Base-by-base conservation (phyloP, 2,888 invertebrate genomes). In the Ferrisia virgata region DNA sequence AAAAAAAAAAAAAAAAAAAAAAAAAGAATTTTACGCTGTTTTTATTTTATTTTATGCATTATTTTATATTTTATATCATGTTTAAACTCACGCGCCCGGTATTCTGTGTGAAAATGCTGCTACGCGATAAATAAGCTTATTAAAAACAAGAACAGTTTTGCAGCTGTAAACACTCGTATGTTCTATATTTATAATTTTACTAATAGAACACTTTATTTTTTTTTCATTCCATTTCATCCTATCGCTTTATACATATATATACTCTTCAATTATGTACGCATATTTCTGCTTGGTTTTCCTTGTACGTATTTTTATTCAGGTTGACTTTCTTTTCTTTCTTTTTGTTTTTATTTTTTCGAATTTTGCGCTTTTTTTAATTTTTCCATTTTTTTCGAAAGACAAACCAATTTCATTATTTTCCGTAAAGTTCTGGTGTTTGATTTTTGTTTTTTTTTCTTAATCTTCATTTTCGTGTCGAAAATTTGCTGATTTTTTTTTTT, bases 51-150 rank as follows among this genome's bases (percentile, higher is more conserved):
- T 43, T 43, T 18, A n/a, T n/a, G n/a, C n/a, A n/a, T 47, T 47
- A 47, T 47, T 47, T 47, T 18, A 11, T 40, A 69, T 18, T 31
- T 33, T n/a, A n/a, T n/a, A n/a, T n/a, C n/a, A 53, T n/a, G 1
- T 72, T 33, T 22, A 72, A 33, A 31, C 8, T 8, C n/a, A 43
- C 18, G 28, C 18, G 43, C 28, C 80, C 80, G 80, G 80, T 80
- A 43, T 80, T 80, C 80, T 80, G 80, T 80, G 80, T 80, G 80
- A 80, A 43, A 28, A 31, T n/a, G n/a, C n/a, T n/a, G 28, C 36
- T 79, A 79, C 18, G 33, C 33, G 31, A 40, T 36, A 36, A 79
- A 79, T n/a, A 33, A 33, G 72, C 72, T 72, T 72, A 33, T n/a
- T 64, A n/a, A 64, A 64, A 64, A 28, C 4, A 2, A 2, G 11